Base-by-base conservation (phyloP, 2,888 invertebrate species). In the Ichneumoninae sp. region DNA sequence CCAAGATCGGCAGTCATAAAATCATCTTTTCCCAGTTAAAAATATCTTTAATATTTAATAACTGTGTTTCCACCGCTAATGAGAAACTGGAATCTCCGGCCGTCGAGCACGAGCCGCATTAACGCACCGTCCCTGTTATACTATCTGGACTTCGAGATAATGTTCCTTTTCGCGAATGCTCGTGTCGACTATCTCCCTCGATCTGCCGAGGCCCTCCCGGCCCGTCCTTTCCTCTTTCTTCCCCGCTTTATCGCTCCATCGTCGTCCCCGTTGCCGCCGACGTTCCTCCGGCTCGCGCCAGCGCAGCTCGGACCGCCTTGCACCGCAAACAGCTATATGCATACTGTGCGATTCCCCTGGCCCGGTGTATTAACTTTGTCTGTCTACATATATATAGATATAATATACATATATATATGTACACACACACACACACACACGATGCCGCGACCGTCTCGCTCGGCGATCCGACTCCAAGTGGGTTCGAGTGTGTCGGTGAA, bases 391-490 rank as follows among this genome's bases (percentile, higher is more conserved):
- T 16, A 30, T 63, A 26, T 22, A 71, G 13, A 63, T 33, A 44
- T 33, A 7, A 65, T 63, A 54, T 26, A 22, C 7, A 40, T 57
- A 54, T 6, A 47, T 65, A 36, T 47, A 40, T 1, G 19, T 54
- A 54, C 3, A 40, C 47, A 54, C 1, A 47, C 3, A 40, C 47
- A 54, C 1, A 47, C 47, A 26, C 50, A 40, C 26, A 36, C 22
- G 60, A 10, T 36, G 22, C 40, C 44, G 65, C 78, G 80, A 76
- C 66, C 78, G 73, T 84, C 81, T 85, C 78, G 78, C 68, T 77
- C 76, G 74, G 60, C 52, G 86, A 86, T 83, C 78, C 65, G 74
- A 84, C 83, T 85, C 79, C 68, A 79, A 86, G 86, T 85, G 87
- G 44, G 78, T 74, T 36, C 76, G 63, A 69, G 76, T 77, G 86